Percentiles rank a stretch among this genome's conserved stretches.
Evolutionary conservation across 2,888 invertebrate species (phyloP).

Genomic region (Spatulosminthurus flaviceps): DNA sequence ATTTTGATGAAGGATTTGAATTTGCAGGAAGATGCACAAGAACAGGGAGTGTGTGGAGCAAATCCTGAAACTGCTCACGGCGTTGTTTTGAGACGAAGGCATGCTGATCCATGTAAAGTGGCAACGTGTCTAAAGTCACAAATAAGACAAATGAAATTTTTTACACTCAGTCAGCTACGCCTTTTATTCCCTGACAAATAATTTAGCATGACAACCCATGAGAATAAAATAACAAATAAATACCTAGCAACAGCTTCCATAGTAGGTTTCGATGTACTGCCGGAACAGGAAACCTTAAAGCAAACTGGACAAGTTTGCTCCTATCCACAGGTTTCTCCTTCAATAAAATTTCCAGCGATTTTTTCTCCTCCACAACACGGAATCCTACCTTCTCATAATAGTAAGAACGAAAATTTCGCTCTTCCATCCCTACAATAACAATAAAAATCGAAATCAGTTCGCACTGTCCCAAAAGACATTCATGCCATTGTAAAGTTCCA

Average conservation of each 20-base stretch:
- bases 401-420: slow-evolving; percentile 67
- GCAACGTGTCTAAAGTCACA: slow-evolving; percentile 74
- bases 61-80: slow-evolving; percentile 77
- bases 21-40: slow-evolving; percentile 39
- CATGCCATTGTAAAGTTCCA: background rate
- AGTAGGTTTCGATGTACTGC: slow-evolving; percentile 80
- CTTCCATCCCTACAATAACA: slow-evolving; percentile 50
- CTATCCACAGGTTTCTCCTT: slow-evolving; percentile 85
- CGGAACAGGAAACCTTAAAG: slow-evolving; percentile 84
- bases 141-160: background rate
- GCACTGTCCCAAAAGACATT: too few relatives aligned
- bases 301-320: slow-evolving; percentile 83
- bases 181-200: too few relatives aligned
- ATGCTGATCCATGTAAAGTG: slow-evolving; percentile 79
- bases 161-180: too few relatives aligned
- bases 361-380: slow-evolving; percentile 66
- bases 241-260: slow-evolving; percentile 87
- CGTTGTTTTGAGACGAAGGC: slow-evolving; percentile 79
- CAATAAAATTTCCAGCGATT: slow-evolving; percentile 83
- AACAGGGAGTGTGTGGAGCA: slow-evolving; percentile 75
- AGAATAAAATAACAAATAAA: slow-evolving; percentile 30
- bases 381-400: slow-evolving; percentile 78
- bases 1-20: slow-evolving; percentile 68
- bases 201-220: background rate
- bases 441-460: background rate